Evolutionary conservation across 2,888 invertebrate genomes (phyloP).

Genomic region (Campoplex nolae): DNA sequence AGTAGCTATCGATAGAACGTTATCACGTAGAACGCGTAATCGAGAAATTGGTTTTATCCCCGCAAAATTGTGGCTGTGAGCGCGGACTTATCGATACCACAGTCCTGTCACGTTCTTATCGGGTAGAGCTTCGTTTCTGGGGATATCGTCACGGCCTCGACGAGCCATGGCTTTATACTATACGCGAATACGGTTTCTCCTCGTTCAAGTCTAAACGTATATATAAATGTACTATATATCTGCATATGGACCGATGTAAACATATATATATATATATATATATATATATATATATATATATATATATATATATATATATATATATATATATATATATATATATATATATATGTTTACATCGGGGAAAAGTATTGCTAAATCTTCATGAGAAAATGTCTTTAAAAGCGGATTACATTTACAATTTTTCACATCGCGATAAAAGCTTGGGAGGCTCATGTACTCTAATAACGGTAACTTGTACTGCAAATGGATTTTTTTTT

Average conservation of each 20-base stretch:
- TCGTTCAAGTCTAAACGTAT: slow-evolving; percentile 1
- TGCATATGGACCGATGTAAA: neutral
- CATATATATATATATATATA: slow-evolving; percentile 17
- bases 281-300: no score
- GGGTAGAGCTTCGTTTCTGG: slow-evolving; percentile 57
- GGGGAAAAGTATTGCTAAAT: slow-evolving; percentile 34
- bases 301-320: no score
- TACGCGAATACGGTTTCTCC: slow-evolving; percentile 53
- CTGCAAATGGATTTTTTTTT: slow-evolving; percentile 2
- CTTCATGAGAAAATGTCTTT: slow-evolving; percentile 45
- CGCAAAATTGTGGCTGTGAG: slow-evolving; percentile 60
- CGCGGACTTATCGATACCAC: slow-evolving; percentile 45
- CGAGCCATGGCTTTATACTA: slow-evolving; percentile 59
- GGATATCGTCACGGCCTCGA: slow-evolving; percentile 62
- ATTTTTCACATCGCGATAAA: slow-evolving; percentile 20
- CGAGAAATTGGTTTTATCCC: slow-evolving; percentile 69
- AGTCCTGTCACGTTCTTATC: slow-evolving; percentile 68
- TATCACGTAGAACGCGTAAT: slow-evolving; percentile 68
- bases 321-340: no score
- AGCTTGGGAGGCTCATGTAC: neutral
- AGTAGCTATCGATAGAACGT: slow-evolving; percentile 57
- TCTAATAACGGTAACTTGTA: neutral
- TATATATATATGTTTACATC: no score
- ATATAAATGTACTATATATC: neutral
- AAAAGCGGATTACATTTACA: slow-evolving; percentile 28